Percentiles rank a stretch among this genome's conserved stretches.
Conservation (phyloP, 2,113 vertebrate genomes). For the Vanacampus margaritifer region DNA sequence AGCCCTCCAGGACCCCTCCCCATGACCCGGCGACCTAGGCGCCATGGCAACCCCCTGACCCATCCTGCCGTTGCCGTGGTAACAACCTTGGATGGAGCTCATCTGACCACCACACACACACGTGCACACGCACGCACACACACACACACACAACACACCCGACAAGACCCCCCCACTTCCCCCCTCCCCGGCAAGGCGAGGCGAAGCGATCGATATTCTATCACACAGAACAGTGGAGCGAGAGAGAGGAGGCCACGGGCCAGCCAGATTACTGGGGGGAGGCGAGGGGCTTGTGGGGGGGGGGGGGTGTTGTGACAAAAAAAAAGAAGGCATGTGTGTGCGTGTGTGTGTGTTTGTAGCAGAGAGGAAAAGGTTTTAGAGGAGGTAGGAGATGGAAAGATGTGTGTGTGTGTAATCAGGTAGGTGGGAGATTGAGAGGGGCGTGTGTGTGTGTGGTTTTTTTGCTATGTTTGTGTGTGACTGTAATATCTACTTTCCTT, state of each 20-base stretch:
- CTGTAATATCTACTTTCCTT: not conserved
- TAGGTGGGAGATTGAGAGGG: conserved; percentile 1
- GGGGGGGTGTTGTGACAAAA: conserved; percentile 59
- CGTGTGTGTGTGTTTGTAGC: conserved; percentile 31
- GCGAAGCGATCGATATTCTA: conserved; percentile 80
- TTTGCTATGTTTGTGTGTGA: not conserved
- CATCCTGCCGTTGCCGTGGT: conserved; percentile 75
- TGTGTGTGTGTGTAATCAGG: conserved; percentile 11
- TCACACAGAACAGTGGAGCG: conserved; percentile 82
- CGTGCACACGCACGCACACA: conserved; percentile 16
- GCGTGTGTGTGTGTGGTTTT: not conserved
- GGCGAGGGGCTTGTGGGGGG: conserved; percentile 15
- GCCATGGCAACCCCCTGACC: conserved; percentile 77
- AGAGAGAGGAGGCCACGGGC: conserved; percentile 72
- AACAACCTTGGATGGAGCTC: conserved; percentile 79
- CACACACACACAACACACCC: conserved; percentile 19
- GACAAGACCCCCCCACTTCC: conserved; percentile 45
- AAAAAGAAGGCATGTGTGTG: conserved; percentile 45
- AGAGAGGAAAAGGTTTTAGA: conserved; percentile 9
- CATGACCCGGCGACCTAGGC: conserved; percentile 73
- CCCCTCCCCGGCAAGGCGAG: conserved; percentile 59
- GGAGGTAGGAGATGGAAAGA: conserved; percentile 2
- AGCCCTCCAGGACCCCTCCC: conserved; percentile 56
- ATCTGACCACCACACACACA: conserved; percentile 68
- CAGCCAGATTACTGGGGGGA: conserved; percentile 69